Percentiles rank a stretch among this genome's conserved stretches.
Conservation (phyloP, 2,113 vertebrate species). For the Accipiter cooperii region DNA sequence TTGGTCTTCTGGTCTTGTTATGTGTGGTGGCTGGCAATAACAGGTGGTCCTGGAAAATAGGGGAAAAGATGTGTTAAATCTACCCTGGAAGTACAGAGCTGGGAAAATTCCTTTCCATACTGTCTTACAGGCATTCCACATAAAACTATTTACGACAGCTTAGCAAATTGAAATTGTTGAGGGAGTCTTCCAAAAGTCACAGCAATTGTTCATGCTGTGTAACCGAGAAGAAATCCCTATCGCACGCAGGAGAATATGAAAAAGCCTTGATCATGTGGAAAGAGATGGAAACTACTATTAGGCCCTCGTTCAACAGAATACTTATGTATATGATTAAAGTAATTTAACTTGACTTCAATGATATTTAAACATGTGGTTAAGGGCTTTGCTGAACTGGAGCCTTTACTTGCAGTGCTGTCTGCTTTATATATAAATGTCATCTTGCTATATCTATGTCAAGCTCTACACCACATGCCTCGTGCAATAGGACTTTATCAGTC, state of each 20-base stretch:
- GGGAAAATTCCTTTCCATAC: not conserved
- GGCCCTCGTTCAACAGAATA: not conserved
- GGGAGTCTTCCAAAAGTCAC: slow-evolving; percentile 46
- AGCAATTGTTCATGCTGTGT: not conserved
- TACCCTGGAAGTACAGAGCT: not conserved
- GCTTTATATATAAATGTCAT: not conserved
- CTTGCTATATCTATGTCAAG: not conserved
- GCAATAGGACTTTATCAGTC: not conserved
- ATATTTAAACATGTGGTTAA: slow-evolving; percentile 12
- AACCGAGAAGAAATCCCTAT: not conserved
- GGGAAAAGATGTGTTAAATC: slow-evolving; percentile 22
- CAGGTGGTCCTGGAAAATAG: slow-evolving; percentile 87
- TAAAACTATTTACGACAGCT: not conserved
- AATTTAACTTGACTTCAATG: slow-evolving; percentile 25
- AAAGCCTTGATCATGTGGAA: slow-evolving; percentile 3
- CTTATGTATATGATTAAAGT: slow-evolving; percentile 5
- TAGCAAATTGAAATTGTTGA: not conserved
- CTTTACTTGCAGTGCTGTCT: not conserved
- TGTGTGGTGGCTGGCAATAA: slow-evolving; percentile 91
- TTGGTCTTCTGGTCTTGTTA: slow-evolving; percentile 93
- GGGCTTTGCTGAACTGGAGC: not conserved
- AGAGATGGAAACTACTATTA: slow-evolving; percentile 2
- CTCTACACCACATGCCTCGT: not conserved
- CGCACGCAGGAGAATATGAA: not conserved
- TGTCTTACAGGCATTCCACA: not conserved